Evolutionary conservation across 2,113 vertebrate genomes (phyloP), one percentile per base, ranked within the genome.

Genomic region (Leucoraja erinaceus): DNA sequence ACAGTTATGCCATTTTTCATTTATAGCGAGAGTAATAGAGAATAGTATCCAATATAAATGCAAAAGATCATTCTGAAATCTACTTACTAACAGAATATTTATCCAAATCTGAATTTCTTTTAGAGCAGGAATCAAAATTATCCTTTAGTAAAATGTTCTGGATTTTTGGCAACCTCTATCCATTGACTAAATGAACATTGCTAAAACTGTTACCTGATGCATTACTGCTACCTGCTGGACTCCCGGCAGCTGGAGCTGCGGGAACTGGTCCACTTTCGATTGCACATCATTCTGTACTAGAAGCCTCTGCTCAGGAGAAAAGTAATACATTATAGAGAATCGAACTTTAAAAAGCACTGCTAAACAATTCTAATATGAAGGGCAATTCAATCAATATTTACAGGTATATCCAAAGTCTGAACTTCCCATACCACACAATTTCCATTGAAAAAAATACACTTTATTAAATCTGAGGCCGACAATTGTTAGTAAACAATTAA

Each of bases 231-330:
- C 93, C 66, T 93, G 93, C 93, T 93, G 93, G 61, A 93, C 95
- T 68, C 94, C 95, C 93, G 95, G 95, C 88, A 96, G 96, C 94
- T 96, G 96, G 66, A 96, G 95, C 9, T 96, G 95, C 20, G 96
- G 95, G 79, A 95, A 94, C 0, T 95, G 95, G 77, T 95, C 95
- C 0, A 95, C 94, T 94, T 96, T 96, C 76, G 95, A 93, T 94
- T 95, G 95, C 86, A 96, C 95, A 0, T 93, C 94, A 0, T 95
- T 94, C 93, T 96, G 95, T 90, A 96, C 95, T 95, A 96, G 94
- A 86, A 96, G 94, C 61, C 95, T 95, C 96, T 96, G 94, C 3
- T 68, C 92, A 93, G 93, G 25, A 70, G 93, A 93, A 93, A 76
- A 88, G 83, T 88, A 63, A 88, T 88, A 88, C 56, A 88, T 88